Base-by-base conservation (phyloP, 1,140 invertebrate species). In the Aporrectodea caliginosa region DNA sequence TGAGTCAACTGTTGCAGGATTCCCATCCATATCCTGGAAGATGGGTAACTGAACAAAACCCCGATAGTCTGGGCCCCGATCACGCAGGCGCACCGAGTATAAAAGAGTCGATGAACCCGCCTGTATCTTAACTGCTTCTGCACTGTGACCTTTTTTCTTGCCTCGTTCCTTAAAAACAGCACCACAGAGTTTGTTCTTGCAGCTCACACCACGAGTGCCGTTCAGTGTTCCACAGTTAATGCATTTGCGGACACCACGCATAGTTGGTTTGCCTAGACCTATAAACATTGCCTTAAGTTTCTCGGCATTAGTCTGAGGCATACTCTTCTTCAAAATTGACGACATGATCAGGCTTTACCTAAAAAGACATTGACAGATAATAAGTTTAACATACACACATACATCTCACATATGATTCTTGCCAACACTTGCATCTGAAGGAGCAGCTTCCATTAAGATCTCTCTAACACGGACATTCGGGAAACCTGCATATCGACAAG, bases 171-270 rank as follows among this genome's bases (percentile, higher is more conserved):
- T 93, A 81, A 93, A 93, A 0, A 93, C 90, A 31, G 90, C 91
- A 87, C 92, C 91, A 86, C 93, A 94, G 12, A 90, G 87, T 86
- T 93, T 92, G 84, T 94, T 94, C 85, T 94, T 94, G 85, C 93
- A 94, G 79, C 90, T 91, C 16, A 91, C 87, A 33, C 93, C 92
- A 83, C 93, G 87, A 1, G 92, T 93, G 0, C 93, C 93, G 88
- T 94, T 94, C 76, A 91, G 92, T 1, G 91, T 92, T 0, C 92
- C 92, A 90, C 93, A 94, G 85, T 94, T 93, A 1, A 92, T 92
- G 86, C 93, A 94, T 84, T 92, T 93, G 81, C 92, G 89, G 0
- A 94, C 91, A 81, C 93, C 93, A 84, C 92, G 89, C 82, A 91
- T 86, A 77, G 91, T 93, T 80, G 90, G 91, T 87, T 90, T 92